Percentiles rank a stretch among this genome's conserved stretches.
Conservation (phyloP, 2,797 vertebrate species). For the Nasua narica region DNA sequence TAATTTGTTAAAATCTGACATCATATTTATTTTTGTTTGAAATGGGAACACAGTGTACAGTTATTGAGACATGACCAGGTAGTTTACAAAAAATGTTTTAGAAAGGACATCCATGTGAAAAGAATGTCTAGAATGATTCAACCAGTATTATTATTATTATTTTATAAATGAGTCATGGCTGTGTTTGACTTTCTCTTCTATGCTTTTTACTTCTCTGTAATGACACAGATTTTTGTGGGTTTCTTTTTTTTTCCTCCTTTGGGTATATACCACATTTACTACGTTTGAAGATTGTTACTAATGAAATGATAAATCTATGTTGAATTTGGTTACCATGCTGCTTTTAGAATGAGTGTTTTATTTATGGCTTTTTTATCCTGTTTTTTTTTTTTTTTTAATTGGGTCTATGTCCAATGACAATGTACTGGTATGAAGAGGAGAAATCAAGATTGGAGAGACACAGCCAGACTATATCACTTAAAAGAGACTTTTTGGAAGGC, state of each 20-base stretch:
- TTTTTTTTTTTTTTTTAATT: not conserved
- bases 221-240: constrained; percentile 39
- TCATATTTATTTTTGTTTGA: constrained; percentile 42
- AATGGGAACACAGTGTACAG: not conserved
- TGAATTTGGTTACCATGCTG: not conserved
- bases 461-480: not conserved
- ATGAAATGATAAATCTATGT: constrained; percentile 27
- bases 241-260: constrained; percentile 32
- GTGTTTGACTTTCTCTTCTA: constrained; percentile 33
- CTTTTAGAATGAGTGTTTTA: constrained; percentile 42
- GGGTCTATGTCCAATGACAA: not conserved
- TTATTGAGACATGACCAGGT: constrained; percentile 28
- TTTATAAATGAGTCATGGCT: constrained; percentile 39
- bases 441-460: not conserved
- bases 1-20: constrained; percentile 33
- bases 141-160: not conserved
- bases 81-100: constrained; percentile 29
- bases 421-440: not conserved
- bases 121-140: constrained; percentile 54
- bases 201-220: constrained; percentile 41
- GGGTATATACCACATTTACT: constrained; percentile 21
- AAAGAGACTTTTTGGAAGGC: constrained; percentile 18
- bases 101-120: constrained; percentile 29
- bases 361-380: not conserved
- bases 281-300: constrained; percentile 19